A percentile compares a stretch with the other conserved stretches of the same genome.
Conservation (phyloP, 1,140 invertebrate species). For the Drosophila nigrodunni region DNA sequence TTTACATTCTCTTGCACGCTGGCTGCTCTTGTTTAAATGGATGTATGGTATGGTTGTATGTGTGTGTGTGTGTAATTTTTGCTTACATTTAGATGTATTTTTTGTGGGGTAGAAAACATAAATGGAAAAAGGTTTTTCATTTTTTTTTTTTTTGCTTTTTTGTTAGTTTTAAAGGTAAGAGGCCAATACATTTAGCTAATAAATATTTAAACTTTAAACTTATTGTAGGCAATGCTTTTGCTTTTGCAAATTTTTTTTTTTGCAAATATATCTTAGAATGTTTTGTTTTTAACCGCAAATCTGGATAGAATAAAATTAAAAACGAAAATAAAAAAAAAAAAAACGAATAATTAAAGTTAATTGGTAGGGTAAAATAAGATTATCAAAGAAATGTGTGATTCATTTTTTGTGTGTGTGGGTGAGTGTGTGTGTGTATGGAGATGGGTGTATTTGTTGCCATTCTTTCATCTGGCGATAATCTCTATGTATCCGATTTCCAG, state of each 20-base stretch:
- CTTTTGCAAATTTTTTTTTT: constrained; percentile 18
- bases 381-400: constrained; percentile 46
- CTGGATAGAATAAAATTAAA: constrained; percentile 10
- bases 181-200: constrained; percentile 49
- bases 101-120: constrained; percentile 20
- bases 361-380: constrained; percentile 44
- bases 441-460: constrained; percentile 4
- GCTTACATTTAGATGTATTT: constrained; percentile 22
- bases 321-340: constrained; percentile 7
- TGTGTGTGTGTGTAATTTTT: constrained; percentile 18
- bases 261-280: constrained; percentile 36
- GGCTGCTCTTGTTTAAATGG: constrained; percentile 17
- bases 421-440: constrained; percentile 4
- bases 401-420: constrained; percentile 23
- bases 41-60: constrained; percentile 9
- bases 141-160: constrained; percentile 13
- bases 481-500: constrained; percentile 98
- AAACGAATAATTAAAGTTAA: constrained; percentile 27
- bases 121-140: constrained; percentile 30
- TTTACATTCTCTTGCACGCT: constrained; percentile 50
- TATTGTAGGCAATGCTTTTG: constrained; percentile 15
- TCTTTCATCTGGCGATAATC: constrained; percentile 13
- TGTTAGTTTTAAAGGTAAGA: neutral
- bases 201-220: constrained; percentile 47
- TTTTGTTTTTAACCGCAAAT: constrained; percentile 14